Conservation (phyloP, 92 coral and sea anemone species). For the Muricea muricata region DNA sequence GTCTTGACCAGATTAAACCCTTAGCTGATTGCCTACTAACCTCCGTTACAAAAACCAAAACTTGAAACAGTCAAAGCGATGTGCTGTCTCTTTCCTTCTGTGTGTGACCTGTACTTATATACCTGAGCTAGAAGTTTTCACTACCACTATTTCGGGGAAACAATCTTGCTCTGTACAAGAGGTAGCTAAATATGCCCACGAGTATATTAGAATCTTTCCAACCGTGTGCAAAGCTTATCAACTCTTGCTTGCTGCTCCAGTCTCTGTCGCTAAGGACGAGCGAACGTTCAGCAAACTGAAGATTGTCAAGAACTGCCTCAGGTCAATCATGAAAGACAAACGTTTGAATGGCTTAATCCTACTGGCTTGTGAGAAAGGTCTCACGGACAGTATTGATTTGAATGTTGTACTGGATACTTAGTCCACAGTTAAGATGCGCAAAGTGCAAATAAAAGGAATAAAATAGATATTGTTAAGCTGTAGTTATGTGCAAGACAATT, state of each 20-base stretch:
- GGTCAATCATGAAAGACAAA: conserved; percentile 20
- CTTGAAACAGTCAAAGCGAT: conserved; percentile 20
- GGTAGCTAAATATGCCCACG: background rate
- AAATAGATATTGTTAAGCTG: background rate
- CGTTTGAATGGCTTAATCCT: background rate
- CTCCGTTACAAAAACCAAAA: background rate
- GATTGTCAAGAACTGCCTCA: background rate
- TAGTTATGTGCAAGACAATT: no score
- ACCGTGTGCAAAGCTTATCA: conserved; percentile 10
- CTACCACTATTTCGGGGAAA: background rate
- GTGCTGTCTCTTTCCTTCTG: conserved; percentile 14
- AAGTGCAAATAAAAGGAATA: background rate
- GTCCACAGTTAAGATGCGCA: conserved; percentile 14
- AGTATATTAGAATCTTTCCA: background rate
- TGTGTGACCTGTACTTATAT: background rate
- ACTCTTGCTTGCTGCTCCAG: background rate
- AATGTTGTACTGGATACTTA: background rate
- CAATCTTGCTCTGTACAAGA: background rate
- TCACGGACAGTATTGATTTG: conserved; percentile 16
- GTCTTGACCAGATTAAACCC: background rate
- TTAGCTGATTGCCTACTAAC: background rate
- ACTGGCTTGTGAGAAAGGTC: conserved; percentile 11
- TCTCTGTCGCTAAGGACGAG: conserved; percentile 5
- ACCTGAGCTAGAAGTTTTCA: conserved; percentile 3
- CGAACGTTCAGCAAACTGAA: conserved; percentile 30